Conservation (phyloP, 2,113 vertebrate genomes). For the Piaya cayana region DNA sequence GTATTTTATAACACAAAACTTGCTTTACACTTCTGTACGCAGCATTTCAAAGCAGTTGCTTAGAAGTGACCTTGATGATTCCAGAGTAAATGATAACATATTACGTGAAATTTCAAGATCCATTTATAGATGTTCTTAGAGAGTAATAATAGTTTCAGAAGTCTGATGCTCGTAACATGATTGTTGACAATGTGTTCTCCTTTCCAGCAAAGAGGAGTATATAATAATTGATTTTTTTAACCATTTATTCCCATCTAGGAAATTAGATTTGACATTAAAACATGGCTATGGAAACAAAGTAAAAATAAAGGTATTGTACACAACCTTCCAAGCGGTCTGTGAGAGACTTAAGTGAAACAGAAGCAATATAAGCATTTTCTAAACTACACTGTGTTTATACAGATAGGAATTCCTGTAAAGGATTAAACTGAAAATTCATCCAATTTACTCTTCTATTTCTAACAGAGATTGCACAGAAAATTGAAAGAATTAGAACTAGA, state of each 20-base stretch:
- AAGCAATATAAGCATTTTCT: neutral
- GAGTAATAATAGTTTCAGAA: neutral
- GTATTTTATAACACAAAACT: neutral
- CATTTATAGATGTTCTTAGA: neutral
- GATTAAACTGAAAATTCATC: neutral
- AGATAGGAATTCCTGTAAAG: neutral
- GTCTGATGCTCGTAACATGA: neutral
- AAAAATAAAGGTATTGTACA: neutral
- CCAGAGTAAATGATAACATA: neutral
- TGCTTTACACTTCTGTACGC: neutral
- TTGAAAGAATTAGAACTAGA: too few relatives aligned
- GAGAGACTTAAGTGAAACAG: neutral
- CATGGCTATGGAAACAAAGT: neutral
- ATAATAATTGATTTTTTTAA: neutral
- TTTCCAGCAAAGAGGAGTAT: neutral
- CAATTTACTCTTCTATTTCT: neutral
- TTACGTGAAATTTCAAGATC: neutral
- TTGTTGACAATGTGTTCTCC: neutral
- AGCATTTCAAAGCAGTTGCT: neutral
- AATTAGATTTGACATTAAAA: neutral
- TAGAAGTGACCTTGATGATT: neutral
- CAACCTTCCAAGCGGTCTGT: neutral
- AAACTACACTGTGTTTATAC: neutral
- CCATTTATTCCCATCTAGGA: neutral
- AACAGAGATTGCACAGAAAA: neutral